A percentile compares a stretch with the other conserved stretches of the same genome.
Conservation (phyloP, 2,888 invertebrate genomes). For the Temnothorax rugatulus region DNA sequence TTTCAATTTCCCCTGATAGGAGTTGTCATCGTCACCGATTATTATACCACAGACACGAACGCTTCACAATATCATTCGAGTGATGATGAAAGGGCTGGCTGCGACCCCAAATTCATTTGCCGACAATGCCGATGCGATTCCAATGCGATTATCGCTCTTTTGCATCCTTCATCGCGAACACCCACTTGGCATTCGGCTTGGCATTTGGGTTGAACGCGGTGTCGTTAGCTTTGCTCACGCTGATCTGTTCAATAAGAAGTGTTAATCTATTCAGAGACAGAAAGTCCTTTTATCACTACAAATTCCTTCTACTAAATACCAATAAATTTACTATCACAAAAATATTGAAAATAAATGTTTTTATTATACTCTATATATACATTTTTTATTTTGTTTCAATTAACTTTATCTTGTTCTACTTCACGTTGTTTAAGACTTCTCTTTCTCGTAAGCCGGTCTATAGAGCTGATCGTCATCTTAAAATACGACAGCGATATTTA, state of each 20-base stretch:
- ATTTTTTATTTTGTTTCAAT: slow-evolving; percentile 6
- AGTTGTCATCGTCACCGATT: slow-evolving; percentile 56
- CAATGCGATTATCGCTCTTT: not conserved
- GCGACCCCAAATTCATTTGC: slow-evolving; percentile 73
- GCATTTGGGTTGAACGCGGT: slow-evolving; percentile 36
- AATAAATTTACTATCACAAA: slow-evolving; percentile 17
- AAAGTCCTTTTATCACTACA: slow-evolving; percentile 16
- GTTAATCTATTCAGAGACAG: not conserved
- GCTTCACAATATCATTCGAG: slow-evolving; percentile 7
- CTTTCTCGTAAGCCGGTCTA: not conserved
- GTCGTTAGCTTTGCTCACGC: slow-evolving; percentile 61
- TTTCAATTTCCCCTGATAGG: not conserved
- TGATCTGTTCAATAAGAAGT: slow-evolving; percentile 56
- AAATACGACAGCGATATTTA: not conserved
- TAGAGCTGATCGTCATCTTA: not conserved
- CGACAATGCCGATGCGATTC: not conserved
- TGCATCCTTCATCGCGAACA: slow-evolving; percentile 6
- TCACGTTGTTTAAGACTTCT: not conserved
- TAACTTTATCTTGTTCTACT: slow-evolving; percentile 14
- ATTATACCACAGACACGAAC: not conserved
- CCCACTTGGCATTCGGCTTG: slow-evolving; percentile 25
- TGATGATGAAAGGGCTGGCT: slow-evolving; percentile 66
- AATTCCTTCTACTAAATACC: not conserved
- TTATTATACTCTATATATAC: slow-evolving; percentile 21
- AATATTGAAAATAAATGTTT: slow-evolving; percentile 30